Base-by-base conservation (phyloP, 2,113 vertebrate genomes). In the Gambusia holbrooki region DNA sequence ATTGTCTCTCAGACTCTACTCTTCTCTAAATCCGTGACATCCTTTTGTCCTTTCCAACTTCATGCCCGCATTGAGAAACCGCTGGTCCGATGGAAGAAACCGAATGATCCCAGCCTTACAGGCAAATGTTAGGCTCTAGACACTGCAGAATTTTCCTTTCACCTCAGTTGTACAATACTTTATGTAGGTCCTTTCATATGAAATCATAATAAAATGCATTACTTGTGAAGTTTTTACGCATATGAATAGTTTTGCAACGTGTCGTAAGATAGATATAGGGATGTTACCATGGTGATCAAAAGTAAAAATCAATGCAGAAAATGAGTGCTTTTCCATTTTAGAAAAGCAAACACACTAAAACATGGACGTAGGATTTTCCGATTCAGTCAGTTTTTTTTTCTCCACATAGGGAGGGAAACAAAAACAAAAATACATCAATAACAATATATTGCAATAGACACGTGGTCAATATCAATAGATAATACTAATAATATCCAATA, bases 1-100 rank as follows among this genome's bases (percentile, higher is more conserved):
- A 77, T 48, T 74, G 75, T 69, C 48, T 66, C 76, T 79, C 54
- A 78, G 69, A 74, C 81, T 75, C 62, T 58, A 58, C 80, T 32
- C 32, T 77, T 77, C 64, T 79, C 81, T 64, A 73, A 61, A 63
- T 62, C 30, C 71, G 33, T 81, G 62, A 80, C 54, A 78, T 66
- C 54, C 69, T 69, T 60, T 61, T 88, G 84, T 85, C 80, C 82
- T 78, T 48, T 37, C 32, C 5, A 48, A 48, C 67, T 72, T 42
- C 76, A 71, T 30, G 27, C 8, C 61, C 62, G 72, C 76, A 65
- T n/a, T 28, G 17, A 63, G 28, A 77, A 30, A 69, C 51, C 51
- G 17, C 64, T 54, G 40, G 4, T 5, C 14, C 4, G 5, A 19
- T 19, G 4, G 15, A 48, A 48, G 45, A 48, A 48, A 48, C 45